Conservation (phyloP, 2,797 vertebrate genomes). For the Chanos chanos region DNA sequence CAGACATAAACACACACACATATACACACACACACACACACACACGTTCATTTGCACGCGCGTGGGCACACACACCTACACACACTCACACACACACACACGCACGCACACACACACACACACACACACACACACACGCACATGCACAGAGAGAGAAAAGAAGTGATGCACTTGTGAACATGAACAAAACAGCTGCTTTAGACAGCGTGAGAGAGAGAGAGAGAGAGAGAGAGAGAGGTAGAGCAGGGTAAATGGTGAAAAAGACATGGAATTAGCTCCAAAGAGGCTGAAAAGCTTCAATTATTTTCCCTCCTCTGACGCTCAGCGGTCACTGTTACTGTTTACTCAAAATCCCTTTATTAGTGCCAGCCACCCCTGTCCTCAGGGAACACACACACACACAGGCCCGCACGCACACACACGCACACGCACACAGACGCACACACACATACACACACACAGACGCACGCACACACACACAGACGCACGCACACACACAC, state of each 20-base stretch:
- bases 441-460: conserved; percentile 4
- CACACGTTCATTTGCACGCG: not conserved
- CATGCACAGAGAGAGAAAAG: not conserved
- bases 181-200: not conserved
- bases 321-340: conserved; percentile 68
- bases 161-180: not conserved
- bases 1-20: conserved; percentile 7
- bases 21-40: not conserved
- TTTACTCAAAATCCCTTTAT: conserved; percentile 67
- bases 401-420: conserved; percentile 13
- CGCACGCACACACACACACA: not conserved
- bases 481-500: not conserved
- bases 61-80: not conserved
- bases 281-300: conserved; percentile 52
- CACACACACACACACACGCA: not conserved
- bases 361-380: conserved; percentile 67
- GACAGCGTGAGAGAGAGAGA: not conserved
- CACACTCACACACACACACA: not conserved
- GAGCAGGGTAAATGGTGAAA: conserved; percentile 7
- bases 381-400: conserved; percentile 23
- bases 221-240: not conserved
- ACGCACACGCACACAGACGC: not conserved
- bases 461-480: no score
- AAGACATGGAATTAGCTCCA: conserved; percentile 21
- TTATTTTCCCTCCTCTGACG: conserved; percentile 55